Evolutionary conservation across 2,797 vertebrate species (phyloP), one percentile per base, ranked within the genome.

Genomic region (Odontamblyopus rebecca): DNA sequence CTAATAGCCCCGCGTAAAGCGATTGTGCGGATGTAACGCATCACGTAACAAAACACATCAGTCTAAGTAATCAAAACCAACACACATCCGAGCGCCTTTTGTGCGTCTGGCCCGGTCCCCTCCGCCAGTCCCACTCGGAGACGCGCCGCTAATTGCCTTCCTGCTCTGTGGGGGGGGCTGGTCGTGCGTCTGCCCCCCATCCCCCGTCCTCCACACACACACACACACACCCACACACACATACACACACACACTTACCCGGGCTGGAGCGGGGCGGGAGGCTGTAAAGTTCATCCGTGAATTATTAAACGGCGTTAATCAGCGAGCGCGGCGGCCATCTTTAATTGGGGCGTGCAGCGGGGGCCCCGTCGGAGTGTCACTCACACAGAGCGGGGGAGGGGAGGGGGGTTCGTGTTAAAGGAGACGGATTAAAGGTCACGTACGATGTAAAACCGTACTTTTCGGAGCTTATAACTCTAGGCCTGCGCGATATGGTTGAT

Each of bases 251-350:
- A 51, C 27, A 35, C 72, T 72, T 63, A 62, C 74, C 80, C 77
- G 83, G 82, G 62, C 54, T 71, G 82, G 72, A 69, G 77, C 74
- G 86, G 69, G 83, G 29, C 9, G 77, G 74, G 68, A 82, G 29
- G 8, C 88, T 87, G 84, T 89, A 94, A 94, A 94, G 93, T 94
- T 94, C 93, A 94, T 75, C 70, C 77, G 83, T 94, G 88, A 93
- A 94, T 94, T 94, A 94, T 94, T 94, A 90, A 94, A 91, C 82
- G 85, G 85, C 85, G 84, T 92, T 93, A 93, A 94, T 93, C 89
- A 90, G 88, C 64, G 70, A 82, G 78, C 86, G 85, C 83, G 61
- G 38, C 48, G 77, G 73, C 79, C 78, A 73, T 86, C 79, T 85
- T 89, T 90, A 91, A 92, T 84, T 89, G 86, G 86, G 85, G 87